Percentiles rank a stretch among this genome's conserved stretches.
Evolutionary conservation across 1,140 invertebrate genomes (phyloP).

Genomic region (Rhynchophorus ferrugineus): DNA sequence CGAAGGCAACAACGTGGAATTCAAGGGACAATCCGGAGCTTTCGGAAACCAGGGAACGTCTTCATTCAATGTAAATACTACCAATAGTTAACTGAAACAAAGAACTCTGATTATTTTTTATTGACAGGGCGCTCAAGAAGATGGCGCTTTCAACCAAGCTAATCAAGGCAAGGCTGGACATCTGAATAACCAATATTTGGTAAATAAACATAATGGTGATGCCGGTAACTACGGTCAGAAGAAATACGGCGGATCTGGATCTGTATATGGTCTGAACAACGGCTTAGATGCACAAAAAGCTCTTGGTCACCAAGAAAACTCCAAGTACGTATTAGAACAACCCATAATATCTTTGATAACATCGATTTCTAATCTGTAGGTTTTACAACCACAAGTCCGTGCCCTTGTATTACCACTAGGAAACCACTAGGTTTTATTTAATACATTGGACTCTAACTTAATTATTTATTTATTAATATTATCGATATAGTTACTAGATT

Average conservation of each 20-base stretch:
- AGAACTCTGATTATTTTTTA: no score
- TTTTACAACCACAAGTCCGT: conserved; percentile 24
- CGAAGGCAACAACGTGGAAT: conserved; percentile 49
- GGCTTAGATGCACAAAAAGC: conserved; percentile 49
- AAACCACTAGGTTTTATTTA: no score
- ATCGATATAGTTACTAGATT: no score
- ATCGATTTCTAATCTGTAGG: conserved; percentile 5
- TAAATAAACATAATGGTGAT: conserved; percentile 47
- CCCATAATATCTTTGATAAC: no score
- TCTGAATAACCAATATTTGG: conserved; percentile 44
- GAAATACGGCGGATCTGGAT: conserved; percentile 46
- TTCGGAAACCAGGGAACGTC: conserved; percentile 49
- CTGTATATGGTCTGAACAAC: conserved; percentile 47
- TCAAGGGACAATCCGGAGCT: conserved; percentile 42
- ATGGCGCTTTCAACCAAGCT: conserved; percentile 46
- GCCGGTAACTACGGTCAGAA: conserved; percentile 50
- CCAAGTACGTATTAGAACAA: no score
- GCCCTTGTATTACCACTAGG: conserved; percentile 22
- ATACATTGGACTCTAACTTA: no score
- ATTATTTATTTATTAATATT: no score
- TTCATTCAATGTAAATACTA: conserved; percentile 41
- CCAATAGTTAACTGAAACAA: no score
- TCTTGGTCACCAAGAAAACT: conserved; percentile 47
- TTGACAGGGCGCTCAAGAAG: conserved; percentile 45
- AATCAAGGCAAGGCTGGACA: conserved; percentile 49